Conservation (phyloP, 2,113 vertebrate genomes). For the Triplophysa tibetana region DNA sequence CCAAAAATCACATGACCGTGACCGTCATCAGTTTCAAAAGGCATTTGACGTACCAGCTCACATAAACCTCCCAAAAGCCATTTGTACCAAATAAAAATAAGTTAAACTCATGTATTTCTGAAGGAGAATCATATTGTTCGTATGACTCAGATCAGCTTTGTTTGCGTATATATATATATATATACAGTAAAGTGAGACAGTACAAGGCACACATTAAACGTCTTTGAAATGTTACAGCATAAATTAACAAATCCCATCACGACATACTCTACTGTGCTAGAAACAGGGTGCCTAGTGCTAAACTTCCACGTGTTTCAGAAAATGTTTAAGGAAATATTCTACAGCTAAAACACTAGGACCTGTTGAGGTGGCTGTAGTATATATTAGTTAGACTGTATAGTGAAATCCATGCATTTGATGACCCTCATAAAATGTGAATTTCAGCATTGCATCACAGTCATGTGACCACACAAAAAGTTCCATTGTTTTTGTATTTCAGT, state of each 20-base stretch:
- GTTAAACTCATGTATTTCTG: conserved; percentile 75
- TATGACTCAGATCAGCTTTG: conserved; percentile 72
- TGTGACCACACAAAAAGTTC: neutral
- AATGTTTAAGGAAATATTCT: conserved; percentile 14
- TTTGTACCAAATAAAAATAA: conserved; percentile 74
- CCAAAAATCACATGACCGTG: neutral
- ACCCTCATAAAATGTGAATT: neutral
- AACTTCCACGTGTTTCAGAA: conserved; percentile 17
- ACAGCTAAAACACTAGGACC: neutral
- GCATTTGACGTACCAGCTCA: conserved; percentile 23
- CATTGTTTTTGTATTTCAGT: neutral
- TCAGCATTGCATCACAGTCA: neutral
- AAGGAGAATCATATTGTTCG: conserved; percentile 75
- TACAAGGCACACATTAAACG: conserved; percentile 87
- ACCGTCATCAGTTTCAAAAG: neutral
- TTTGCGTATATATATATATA: conserved; percentile 63
- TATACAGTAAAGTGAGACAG: conserved; percentile 84
- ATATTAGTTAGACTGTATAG: neutral
- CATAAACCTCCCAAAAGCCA: conserved; percentile 51
- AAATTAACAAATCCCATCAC: conserved; percentile 69
- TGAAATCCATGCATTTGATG: conserved; percentile 24
- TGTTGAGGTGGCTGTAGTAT: conserved; percentile 2
- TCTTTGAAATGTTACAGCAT: conserved; percentile 70
- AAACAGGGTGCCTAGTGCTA: conserved; percentile 35
- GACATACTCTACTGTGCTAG: conserved; percentile 58